These are phyloP conservation scores for Diaprepes abbreviatus DNA, from an alignment of 2,888 invertebrate genomes.

Conservation along the genomic window DNA sequence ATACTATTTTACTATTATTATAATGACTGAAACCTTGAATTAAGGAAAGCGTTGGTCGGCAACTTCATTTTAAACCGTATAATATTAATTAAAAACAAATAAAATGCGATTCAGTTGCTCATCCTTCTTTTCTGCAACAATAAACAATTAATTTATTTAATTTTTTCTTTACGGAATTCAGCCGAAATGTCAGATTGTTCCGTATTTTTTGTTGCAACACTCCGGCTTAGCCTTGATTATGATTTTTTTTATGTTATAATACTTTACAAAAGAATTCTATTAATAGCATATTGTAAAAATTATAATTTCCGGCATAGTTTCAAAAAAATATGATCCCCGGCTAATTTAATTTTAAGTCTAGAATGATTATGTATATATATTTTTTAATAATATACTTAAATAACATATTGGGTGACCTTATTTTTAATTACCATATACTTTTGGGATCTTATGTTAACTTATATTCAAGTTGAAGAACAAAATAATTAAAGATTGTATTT, in stretches of 20 bases:
- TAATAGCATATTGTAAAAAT: background rate
- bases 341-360: no score
- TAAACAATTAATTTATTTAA: slow-evolving; percentile 12
- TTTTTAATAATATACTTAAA: no score
- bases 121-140: slow-evolving; percentile 25
- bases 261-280: background rate
- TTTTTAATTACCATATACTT: no score
- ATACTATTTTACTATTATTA: no score
- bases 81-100: slow-evolving; percentile 4
- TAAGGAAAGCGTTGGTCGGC: slow-evolving; percentile 4
- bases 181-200: slow-evolving; percentile 20
- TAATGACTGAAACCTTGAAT: slow-evolving; percentile 1
- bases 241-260: background rate
- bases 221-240: slow-evolving; percentile 6
- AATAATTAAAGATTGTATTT: no score
- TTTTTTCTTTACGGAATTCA: slow-evolving; percentile 11
- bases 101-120: slow-evolving; percentile 1
- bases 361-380: no score
- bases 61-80: background rate
- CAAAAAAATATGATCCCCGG: no score
- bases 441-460: no score
- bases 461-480: no score
- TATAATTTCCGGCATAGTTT: background rate
- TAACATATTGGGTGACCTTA: no score
- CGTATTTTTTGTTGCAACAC: background rate